phyloP scores from a whole-genome alignment of 2,888 invertebrate genomes.

The Drosophila dives region DNA sequence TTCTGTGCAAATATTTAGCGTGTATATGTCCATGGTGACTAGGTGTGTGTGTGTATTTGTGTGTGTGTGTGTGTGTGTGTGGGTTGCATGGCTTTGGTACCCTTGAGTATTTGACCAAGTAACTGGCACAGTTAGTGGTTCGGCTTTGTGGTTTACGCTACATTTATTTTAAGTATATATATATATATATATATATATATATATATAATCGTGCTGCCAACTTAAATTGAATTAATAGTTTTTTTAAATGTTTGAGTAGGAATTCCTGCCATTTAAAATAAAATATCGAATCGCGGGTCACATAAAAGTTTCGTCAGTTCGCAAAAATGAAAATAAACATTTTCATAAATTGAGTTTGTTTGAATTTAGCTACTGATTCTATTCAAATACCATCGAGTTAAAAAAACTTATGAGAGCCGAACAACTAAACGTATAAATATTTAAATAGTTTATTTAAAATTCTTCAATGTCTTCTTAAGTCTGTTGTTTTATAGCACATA shows the following conservation, averaged over 20 bases:
- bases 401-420: neutral
- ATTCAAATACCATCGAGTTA: neutral
- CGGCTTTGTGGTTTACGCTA: neutral
- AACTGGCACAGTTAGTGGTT: conserved; percentile 6
- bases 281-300: neutral
- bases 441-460: neutral
- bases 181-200: neutral
- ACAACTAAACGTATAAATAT: neutral
- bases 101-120: conserved; percentile 33
- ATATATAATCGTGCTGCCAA: conserved; percentile 20
- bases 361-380: neutral
- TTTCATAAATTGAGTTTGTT: neutral
- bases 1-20: conserved; percentile 69
- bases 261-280: neutral
- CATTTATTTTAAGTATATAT: conserved; percentile 8
- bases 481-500: neutral
- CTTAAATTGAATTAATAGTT: conserved; percentile 20
- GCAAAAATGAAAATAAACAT: neutral
- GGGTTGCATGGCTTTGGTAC: neutral
- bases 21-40: neutral
- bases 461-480: neutral
- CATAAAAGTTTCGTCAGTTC: neutral
- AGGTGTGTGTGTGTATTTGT: neutral
- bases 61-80: conserved; percentile 1
- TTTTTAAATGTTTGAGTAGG: neutral